Base-by-base conservation (phyloP, 1,140 invertebrate species). In the Leucophenga varia region DNA sequence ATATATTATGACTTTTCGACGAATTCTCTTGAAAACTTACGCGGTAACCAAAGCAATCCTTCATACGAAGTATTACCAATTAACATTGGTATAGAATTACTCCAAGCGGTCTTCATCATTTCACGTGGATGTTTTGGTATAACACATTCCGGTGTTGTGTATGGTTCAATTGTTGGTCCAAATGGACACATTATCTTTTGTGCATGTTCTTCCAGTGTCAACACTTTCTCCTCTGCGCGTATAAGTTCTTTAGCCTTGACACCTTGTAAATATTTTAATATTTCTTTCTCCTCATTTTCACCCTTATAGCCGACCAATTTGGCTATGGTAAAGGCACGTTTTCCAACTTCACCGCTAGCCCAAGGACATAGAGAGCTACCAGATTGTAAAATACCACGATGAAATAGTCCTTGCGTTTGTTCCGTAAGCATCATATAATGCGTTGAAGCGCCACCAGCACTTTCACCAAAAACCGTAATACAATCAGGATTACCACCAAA, bases 351-450 rank as follows among this genome's bases (percentile, higher is more conserved):
- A 0, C 54, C 54, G 4, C 57, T 61, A 18, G 68, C 63, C 73
- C 68, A 75, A 0, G 59, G 43, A 4, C 44, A 40, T 1, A 72
- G 18, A 2, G 61, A 63, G 40, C 60, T 72, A 14, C 77, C 77
- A 35, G 76, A 77, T 57, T 77, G 75, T 32, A 73, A 40, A 19
- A 78, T 73, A 19, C 64, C 73, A 2, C 70, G 64, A 40, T 77
- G 72, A 31, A 77, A 77, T 14, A 77, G 55, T 30, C 80, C 81
- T 77, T 69, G 71, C 1, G 73, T 71, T 46, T 68, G 61, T 14
- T 69, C 61, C 57, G 78, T 84, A 1, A 88, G 47, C 55, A 85
- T 75, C 64, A 86, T 84, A 55, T 84, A 79, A 14, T 79, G 76
- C 0, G 78, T 76, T n/a, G 74, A 76, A 0, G 69, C 74, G 4